Conservation (phyloP, 2,113 vertebrate species). For the Odocoileus virginianus region DNA sequence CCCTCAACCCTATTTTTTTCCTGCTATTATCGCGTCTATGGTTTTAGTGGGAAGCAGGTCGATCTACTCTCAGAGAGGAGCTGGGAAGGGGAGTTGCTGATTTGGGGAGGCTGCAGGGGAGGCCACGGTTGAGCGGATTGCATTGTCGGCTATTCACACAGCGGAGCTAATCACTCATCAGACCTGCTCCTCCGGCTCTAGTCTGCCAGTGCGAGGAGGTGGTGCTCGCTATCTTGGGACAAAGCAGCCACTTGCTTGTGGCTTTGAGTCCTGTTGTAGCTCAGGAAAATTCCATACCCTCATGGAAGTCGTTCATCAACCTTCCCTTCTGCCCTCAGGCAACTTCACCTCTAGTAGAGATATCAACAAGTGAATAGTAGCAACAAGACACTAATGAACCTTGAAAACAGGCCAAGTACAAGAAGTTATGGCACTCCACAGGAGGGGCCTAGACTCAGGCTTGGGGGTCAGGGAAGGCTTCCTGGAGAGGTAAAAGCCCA, state of each 20-base stretch:
- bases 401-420: neutral
- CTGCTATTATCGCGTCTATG: slow-evolving; percentile 55
- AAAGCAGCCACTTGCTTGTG: neutral
- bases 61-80: slow-evolving; percentile 46
- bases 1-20: neutral
- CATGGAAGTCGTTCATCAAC: neutral
- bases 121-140: slow-evolving; percentile 21
- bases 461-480: neutral
- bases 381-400: neutral
- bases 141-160: neutral
- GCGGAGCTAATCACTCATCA: neutral
- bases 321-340: neutral
- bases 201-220: neutral
- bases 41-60: slow-evolving; percentile 56
- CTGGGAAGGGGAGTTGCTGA: slow-evolving; percentile 33
- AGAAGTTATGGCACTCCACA: neutral
- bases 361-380: neutral
- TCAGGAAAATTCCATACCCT: neutral
- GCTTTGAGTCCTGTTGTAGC: neutral
- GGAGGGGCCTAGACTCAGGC: neutral
- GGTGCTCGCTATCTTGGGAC: neutral
- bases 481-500: neutral
- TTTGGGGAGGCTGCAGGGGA: slow-evolving; percentile 17
- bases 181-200: neutral
- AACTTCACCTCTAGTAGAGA: neutral